Conservation (phyloP, 2,888 invertebrate species). For the Nematopogon swammerdamellus region DNA sequence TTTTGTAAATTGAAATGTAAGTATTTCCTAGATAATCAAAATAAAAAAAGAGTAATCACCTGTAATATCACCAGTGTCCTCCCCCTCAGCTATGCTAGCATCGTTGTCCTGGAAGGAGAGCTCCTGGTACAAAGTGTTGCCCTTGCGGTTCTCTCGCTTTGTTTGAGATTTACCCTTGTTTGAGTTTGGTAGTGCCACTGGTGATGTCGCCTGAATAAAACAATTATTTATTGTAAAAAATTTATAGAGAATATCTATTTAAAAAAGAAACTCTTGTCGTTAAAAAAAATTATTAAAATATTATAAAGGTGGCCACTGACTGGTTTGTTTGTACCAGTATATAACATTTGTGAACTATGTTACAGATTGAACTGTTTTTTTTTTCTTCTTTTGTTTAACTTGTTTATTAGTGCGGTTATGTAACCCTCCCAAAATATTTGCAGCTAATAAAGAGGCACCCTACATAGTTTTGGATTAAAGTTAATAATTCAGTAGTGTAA, state of each 20-base stretch:
- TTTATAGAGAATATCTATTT: not conserved
- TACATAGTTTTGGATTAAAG: too few species aligned
- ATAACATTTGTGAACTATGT: too few species aligned
- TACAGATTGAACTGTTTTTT: too few species aligned
- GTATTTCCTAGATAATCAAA: too few species aligned
- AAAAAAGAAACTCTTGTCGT: not conserved
- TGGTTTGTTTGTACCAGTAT: too few species aligned
- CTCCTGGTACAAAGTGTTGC: constrained; percentile 90
- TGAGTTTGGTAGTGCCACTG: constrained; percentile 21
- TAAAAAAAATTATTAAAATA: not conserved
- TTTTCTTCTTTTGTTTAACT: too few species aligned
- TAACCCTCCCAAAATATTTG: too few species aligned
- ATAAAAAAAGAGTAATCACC: constrained; percentile 50
- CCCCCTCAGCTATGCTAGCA: constrained; percentile 80
- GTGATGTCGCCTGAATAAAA: constrained; percentile 52
- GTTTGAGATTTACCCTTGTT: constrained; percentile 58
- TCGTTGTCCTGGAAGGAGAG: constrained; percentile 87
- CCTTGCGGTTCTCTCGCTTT: constrained; percentile 82
- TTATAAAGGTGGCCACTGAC: not conserved
- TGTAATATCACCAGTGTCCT: constrained; percentile 79
- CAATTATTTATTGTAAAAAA: not conserved
- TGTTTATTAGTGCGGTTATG: too few species aligned
- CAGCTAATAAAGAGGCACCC: too few species aligned
- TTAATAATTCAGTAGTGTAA: too few species aligned
- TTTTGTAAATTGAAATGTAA: too few species aligned